Conservation (phyloP, 1,140 invertebrate species). For the Plodia interpunctella region DNA sequence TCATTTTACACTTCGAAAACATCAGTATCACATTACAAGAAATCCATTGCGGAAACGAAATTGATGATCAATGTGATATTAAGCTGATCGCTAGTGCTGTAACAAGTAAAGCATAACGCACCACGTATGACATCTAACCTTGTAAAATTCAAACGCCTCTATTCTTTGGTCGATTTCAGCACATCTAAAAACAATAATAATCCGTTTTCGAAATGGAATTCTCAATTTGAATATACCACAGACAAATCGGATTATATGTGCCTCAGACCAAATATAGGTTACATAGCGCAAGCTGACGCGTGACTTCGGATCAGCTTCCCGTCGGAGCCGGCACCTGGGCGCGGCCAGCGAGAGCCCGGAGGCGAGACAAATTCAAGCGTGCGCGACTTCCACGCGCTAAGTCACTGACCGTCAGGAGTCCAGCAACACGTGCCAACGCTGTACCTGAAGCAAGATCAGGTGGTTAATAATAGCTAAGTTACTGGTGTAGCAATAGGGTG, state of each 20-base stretch:
- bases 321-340: not conserved
- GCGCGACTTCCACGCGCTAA: constrained; percentile 39
- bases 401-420: constrained; percentile 70
- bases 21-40: not conserved
- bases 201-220: too few relatives aligned
- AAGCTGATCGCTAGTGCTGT: constrained; percentile 9
- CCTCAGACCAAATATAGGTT: not conserved
- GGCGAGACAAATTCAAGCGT: constrained; percentile 30
- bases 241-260: too few relatives aligned
- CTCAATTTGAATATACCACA: not conserved
- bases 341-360: constrained; percentile 8
- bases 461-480: too few relatives aligned
- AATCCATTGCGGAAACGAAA: not conserved
- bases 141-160: not conserved
- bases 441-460: constrained; percentile 45
- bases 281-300: constrained; percentile 6
- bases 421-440: constrained; percentile 72
- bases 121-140: not conserved
- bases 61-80: not conserved
- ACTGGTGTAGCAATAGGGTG: too few relatives aligned
- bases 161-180: not conserved
- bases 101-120: constrained; percentile 18
- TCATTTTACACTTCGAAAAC: constrained; percentile 20
- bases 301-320: not conserved
- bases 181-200: not conserved